Conservation (phyloP, 2,888 invertebrate genomes). For the Cryptophagus acutangulus region DNA sequence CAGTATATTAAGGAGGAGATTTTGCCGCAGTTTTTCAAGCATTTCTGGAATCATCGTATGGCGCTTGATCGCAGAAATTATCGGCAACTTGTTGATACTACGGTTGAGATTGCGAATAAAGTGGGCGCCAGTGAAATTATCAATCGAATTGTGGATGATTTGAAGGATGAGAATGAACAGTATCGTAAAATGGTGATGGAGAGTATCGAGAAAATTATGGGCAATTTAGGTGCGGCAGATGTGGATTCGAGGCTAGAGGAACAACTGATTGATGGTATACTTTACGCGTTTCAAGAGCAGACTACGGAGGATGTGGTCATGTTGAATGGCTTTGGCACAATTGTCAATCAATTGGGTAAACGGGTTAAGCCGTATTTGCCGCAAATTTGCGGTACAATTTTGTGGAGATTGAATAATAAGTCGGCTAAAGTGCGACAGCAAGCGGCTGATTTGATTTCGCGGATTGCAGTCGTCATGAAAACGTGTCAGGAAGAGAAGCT, state of each 20-base stretch:
- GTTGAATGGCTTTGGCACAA: conserved; percentile 98
- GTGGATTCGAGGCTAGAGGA: conserved; percentile 97
- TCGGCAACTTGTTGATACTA: conserved; percentile 96
- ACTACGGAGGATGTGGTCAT: conserved; percentile 99
- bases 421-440: conserved; percentile 99
- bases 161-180: conserved; percentile 99
- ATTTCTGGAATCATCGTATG: conserved; percentile 99
- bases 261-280: conserved; percentile 97
- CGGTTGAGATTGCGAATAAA: conserved; percentile 99
- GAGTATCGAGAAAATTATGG: conserved; percentile 98
- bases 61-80: conserved; percentile 97
- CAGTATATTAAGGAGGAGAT: conserved; percentile 99
- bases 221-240: conserved; percentile 94
- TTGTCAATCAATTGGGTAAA: conserved; percentile 95
- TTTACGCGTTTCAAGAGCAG: conserved; percentile 99
- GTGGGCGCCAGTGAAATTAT: conserved; percentile 99
- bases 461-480: conserved; percentile 99
- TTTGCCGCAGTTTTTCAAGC: conserved; percentile 95
- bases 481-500: conserved; percentile 99
- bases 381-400: conserved; percentile 99
- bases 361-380: conserved; percentile 97
- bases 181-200: conserved; percentile 99
- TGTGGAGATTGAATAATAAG: conserved; percentile 99
- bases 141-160: conserved; percentile 95
- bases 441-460: conserved; percentile 97